Conservation (phyloP, 1,140 invertebrate genomes). For the Augochlora pura region DNA sequence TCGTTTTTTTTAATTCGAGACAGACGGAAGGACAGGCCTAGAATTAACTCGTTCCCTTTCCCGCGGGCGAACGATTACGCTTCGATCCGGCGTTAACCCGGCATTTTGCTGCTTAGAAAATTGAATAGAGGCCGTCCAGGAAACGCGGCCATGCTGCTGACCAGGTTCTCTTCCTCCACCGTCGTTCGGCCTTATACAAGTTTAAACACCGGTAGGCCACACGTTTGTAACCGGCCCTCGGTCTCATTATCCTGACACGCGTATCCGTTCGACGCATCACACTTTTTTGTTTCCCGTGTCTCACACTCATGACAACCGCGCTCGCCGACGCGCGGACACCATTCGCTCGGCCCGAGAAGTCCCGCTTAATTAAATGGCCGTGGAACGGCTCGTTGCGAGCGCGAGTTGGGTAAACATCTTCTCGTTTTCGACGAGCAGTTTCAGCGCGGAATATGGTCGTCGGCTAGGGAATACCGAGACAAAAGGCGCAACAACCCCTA, state of each 20-base stretch:
- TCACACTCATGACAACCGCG: background rate
- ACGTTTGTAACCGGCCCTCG: slow-evolving; percentile 41
- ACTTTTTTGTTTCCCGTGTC: slow-evolving; percentile 53
- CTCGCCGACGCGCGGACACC: background rate
- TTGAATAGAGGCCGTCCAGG: slow-evolving; percentile 68
- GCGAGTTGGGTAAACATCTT: no score
- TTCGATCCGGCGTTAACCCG: slow-evolving; percentile 55
- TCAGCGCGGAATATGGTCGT: background rate
- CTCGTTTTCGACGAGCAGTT: background rate
- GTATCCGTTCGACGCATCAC: slow-evolving; percentile 65
- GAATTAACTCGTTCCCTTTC: slow-evolving; percentile 66
- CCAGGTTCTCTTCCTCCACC: slow-evolving; percentile 18
- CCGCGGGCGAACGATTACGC: slow-evolving; percentile 58
- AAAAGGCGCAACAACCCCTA: no score
- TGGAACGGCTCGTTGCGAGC: no score
- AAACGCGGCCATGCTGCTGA: slow-evolving; percentile 66
- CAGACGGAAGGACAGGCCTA: slow-evolving; percentile 70
- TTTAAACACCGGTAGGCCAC: slow-evolving; percentile 29
- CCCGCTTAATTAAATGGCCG: no score
- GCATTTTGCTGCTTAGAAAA: slow-evolving; percentile 67
- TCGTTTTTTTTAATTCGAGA: slow-evolving; percentile 42
- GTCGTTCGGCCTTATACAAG: background rate
- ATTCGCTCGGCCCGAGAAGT: background rate
- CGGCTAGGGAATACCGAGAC: no score
- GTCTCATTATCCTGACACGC: slow-evolving; percentile 61